Evolutionary conservation across 2,113 vertebrate species (phyloP).

Genomic region (Connochaetes taurinus): DNA sequence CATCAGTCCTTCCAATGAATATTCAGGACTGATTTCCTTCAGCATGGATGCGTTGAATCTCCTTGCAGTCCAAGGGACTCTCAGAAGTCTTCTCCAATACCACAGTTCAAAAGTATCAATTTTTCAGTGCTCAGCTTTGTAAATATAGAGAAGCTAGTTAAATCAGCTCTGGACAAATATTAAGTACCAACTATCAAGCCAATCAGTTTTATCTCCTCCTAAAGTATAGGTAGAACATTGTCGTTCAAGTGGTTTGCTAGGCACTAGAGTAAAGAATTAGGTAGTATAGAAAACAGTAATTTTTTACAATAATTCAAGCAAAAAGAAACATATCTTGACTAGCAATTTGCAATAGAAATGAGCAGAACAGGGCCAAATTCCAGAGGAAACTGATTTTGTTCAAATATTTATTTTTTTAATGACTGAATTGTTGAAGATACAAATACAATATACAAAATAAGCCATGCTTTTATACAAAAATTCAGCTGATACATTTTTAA

Average conservation of each 20-base stretch:
- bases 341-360: neutral
- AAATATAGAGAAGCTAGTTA: neutral
- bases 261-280: neutral
- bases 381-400: neutral
- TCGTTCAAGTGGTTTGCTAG: neutral
- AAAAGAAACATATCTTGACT: neutral
- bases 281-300: neutral
- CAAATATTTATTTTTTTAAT: neutral
- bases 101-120: neutral
- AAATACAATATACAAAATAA: neutral
- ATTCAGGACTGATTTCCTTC: neutral
- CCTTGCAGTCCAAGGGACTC: neutral
- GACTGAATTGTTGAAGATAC: neutral
- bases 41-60: neutral
- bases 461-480: neutral
- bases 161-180: neutral
- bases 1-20: neutral
- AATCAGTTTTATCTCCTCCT: neutral
- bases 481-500: neutral
- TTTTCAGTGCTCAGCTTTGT: neutral
- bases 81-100: neutral
- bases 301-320: neutral
- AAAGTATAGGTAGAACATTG: neutral
- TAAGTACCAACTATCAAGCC: neutral
- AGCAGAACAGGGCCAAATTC: neutral